Percentiles rank a stretch among this genome's conserved stretches.
These are phyloP conservation scores for Tetramorium simillimum DNA, from an alignment of 1,140 invertebrate species.

Conservation along the genomic window DNA sequence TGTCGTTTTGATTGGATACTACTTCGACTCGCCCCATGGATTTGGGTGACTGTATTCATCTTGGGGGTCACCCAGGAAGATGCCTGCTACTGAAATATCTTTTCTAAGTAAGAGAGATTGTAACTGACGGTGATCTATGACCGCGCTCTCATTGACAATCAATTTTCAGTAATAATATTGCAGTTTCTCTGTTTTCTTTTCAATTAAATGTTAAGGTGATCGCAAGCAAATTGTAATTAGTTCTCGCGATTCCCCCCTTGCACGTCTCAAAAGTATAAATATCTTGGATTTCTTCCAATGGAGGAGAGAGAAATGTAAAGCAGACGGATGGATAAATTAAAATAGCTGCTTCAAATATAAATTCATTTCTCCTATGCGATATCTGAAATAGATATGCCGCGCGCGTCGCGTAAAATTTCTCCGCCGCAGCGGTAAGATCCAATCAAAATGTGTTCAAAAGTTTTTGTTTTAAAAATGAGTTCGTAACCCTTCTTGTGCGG, in stretches of 20 bases:
- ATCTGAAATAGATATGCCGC: not conserved
- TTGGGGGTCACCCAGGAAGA: conserved; percentile 14
- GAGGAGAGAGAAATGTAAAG: not conserved
- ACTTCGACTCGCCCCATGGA: not conserved
- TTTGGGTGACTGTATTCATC: conserved; percentile 40
- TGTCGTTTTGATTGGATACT: conserved; percentile 33
- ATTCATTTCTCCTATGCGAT: not conserved
- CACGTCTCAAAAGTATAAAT: not conserved
- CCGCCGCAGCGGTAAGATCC: not conserved
- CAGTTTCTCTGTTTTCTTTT: not conserved
- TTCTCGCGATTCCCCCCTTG: not conserved
- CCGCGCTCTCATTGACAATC: not conserved
- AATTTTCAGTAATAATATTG: not conserved
- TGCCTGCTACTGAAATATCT: conserved; percentile 29
- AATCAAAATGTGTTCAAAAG: not conserved
- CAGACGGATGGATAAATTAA: not conserved
- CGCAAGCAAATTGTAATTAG: not conserved
- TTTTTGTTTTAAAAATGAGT: conserved; percentile 38
- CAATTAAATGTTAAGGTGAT: not conserved
- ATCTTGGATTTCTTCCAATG: conserved; percentile 14
- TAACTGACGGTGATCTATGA: conserved; percentile 3
- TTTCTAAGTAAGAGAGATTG: conserved; percentile 22
- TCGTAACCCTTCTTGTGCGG: not conserved
- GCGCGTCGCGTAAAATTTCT: not conserved
- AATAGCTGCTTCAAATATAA: not conserved